Evolutionary conservation across 1,140 invertebrate species (phyloP), one percentile per base, ranked within the genome.

Genomic region (Samia ricini): DNA sequence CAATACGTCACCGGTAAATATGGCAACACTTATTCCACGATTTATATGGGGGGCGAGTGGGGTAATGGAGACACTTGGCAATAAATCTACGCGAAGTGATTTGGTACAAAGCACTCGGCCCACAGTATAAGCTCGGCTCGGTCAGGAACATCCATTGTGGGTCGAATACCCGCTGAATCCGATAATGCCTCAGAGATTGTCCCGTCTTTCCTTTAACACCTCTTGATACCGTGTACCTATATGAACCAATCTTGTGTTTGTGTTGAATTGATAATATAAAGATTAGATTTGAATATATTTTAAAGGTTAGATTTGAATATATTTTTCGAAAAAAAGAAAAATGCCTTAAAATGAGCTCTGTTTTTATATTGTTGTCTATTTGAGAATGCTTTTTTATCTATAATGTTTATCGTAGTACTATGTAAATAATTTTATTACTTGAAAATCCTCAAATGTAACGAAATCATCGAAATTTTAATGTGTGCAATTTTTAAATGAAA

Each of bases 1-100:
- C 83, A 79, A 83, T 78, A 85, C 81, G 83, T 89, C 87, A 88
- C 83, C 76, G 64, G 83, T 89, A 88, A 89, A 89, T 89, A 88
- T 89, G 85, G 85, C 81, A 87, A 88, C 83, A 89, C 83, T 89
- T 86, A 85, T 87, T 87, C 72, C 74, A 80, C 77, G 74, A 87
- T 89, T 89, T 89, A 89, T 88, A 79, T 76, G 69, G 75, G 81
- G 80, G 80, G 77, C 74, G 76, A 78, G 69, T 76, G 76, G 83
- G 83, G 81, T 79, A 81, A 82, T 67, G 72, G 79, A 82, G 84
- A 82, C 77, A 85, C 69, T 80, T 57, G 72, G 81, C 73, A 83
- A 89, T 89, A 89, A 89, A 89, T 89, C 81, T 86, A 74, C 63
- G 64, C 68, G 74, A 82, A 88, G 85, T 89, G 86, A 89, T 86